A percentile compares a stretch with the other conserved stretches of the same genome.
These are phyloP conservation scores for Heliothis peltigera DNA, from an alignment of 2,888 invertebrate species.

Conservation along the genomic window DNA sequence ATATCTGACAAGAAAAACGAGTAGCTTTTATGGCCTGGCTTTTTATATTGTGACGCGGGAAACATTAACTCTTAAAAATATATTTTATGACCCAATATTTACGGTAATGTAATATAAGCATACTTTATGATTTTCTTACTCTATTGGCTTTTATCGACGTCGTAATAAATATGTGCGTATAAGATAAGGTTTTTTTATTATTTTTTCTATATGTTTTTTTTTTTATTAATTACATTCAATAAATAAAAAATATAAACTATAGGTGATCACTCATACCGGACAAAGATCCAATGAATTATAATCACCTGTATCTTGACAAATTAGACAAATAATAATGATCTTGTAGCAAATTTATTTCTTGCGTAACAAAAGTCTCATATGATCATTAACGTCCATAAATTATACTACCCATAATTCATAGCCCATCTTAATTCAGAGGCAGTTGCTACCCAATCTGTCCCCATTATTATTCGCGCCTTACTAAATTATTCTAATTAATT, in stretches of 20 bases:
- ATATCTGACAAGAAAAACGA: conserved; percentile 19
- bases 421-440: conserved; percentile 10
- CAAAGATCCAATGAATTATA: too few relatives aligned
- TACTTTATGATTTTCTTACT: conserved; percentile 56
- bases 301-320: not conserved
- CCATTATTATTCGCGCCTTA: conserved; percentile 27
- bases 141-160: conserved; percentile 48
- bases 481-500: conserved; percentile 51
- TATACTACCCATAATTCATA: conserved; percentile 7
- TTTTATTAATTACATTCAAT: too few relatives aligned
- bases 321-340: too few relatives aligned
- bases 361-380: not conserved
- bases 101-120: conserved; percentile 56
- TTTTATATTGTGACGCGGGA: conserved; percentile 38
- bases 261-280: too few relatives aligned
- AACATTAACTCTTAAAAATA: conserved; percentile 51
- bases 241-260: too few relatives aligned
- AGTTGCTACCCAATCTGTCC: conserved; percentile 23
- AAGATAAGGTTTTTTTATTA: conserved; percentile 29
- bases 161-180: conserved; percentile 48
- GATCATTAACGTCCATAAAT: not conserved
- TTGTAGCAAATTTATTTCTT: not conserved
- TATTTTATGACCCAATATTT: conserved; percentile 57
- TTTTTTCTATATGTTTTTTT: conserved; percentile 7
- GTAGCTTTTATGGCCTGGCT: conserved; percentile 31